Base-by-base conservation (phyloP, 2,113 vertebrate genomes). In the Butorides virescens region DNA sequence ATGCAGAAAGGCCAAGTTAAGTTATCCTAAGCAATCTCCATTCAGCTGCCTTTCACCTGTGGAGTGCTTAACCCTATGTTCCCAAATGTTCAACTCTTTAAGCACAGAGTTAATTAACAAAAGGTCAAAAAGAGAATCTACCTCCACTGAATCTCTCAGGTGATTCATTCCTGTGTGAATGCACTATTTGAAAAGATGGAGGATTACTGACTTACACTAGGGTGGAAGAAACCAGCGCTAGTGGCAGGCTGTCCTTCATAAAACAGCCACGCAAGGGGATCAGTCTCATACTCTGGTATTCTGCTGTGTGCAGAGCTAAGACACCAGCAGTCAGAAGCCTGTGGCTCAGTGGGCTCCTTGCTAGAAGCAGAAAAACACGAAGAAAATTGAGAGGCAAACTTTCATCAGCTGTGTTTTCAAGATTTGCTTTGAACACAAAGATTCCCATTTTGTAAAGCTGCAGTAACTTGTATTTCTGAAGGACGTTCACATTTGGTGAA, bases 291-390 rank as follows among this genome's bases (percentile, higher is more conserved):
- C 15, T 50, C 36, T 30, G 32, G 5, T 71, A 47, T 65, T 82
- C 46, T 21, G 61, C 15, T 47, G 42, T 15, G 9, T 30, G 46
- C 12, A 73, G 14, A 73, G 15, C 19, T 70, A 80, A 53, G 46
- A 39, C 6, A 46, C 0, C 17, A 56, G 36, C 5, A 76, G 26
- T 4, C 36, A 66, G 53, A 18, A 61, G 27, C n/a, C 36, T 73
- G 7, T 12, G 23, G n/a, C 19, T 47, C 6, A 0, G 5, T 5
- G 15, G 10, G 25, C 0, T 59, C 37, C 62, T 67, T 67, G 30
- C 15, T 16, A 58, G 32, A 53, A 76, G 7, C 29, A 77, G 44
- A 23, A 71, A 72, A 77, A 55, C 18, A 2, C 23, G 62, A 53
- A 46, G 36, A 55, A 68, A 86, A 66, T 10, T 7, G 78, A 80